phyloP scores from a whole-genome alignment of 2,797 vertebrate species.

The Hyperoplus immaculatus region DNA sequence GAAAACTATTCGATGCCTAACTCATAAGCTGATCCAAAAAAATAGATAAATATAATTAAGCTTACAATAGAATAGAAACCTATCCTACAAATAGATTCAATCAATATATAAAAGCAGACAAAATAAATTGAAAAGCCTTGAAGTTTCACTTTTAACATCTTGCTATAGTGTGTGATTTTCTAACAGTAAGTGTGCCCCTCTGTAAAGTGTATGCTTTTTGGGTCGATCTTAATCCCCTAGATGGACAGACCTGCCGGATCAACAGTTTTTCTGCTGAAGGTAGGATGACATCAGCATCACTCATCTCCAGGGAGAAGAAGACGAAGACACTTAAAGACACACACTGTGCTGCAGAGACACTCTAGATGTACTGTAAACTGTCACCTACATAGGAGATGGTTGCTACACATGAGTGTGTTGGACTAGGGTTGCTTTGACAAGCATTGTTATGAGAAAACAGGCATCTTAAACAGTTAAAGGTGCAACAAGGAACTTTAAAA shows the following conservation, averaged over 20 bases:
- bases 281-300: slow-evolving; percentile 39
- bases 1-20: too few relatives aligned
- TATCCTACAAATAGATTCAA: too few relatives aligned
- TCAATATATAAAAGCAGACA: too few relatives aligned
- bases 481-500: too few relatives aligned
- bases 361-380: slow-evolving; percentile 29
- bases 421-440: background rate
- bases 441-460: background rate
- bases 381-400: slow-evolving; percentile 6
- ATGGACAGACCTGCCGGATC: slow-evolving; percentile 23
- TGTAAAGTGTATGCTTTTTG: slow-evolving; percentile 5
- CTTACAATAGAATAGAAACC: too few relatives aligned
- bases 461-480: background rate
- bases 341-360: slow-evolving; percentile 27
- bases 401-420: background rate
- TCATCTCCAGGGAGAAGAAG: slow-evolving; percentile 33
- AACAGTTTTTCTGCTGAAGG: slow-evolving; percentile 21
- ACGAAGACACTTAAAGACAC: slow-evolving; percentile 25
- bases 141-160: slow-evolving; percentile 9
- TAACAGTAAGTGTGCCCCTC: slow-evolving; percentile 8
- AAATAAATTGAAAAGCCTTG: background rate
- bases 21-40: too few relatives aligned
- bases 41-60: too few relatives aligned
- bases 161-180: slow-evolving; percentile 16
- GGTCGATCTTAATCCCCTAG: slow-evolving; percentile 31